phyloP scores from a whole-genome alignment of 2,797 vertebrate genomes.

The Clarias platycephalus region DNA sequence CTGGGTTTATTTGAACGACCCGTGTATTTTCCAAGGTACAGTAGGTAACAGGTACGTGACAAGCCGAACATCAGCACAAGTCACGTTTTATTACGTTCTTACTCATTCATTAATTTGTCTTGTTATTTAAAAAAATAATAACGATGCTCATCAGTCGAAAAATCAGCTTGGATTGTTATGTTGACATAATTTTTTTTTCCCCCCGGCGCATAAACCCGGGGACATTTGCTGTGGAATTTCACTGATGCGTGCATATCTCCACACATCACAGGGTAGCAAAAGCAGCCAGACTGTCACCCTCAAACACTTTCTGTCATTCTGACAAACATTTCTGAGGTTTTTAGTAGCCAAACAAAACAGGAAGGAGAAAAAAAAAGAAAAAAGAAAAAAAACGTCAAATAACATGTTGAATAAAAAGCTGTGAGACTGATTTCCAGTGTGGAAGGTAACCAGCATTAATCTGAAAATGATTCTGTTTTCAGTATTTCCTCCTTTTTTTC shows the following conservation, averaged over 20 bases:
- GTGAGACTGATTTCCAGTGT: conserved; percentile 41
- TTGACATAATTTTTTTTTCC: conserved; percentile 4
- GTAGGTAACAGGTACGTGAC: not conserved
- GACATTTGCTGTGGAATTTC: conserved; percentile 23
- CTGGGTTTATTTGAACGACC: too few species aligned
- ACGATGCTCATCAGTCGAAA: not conserved
- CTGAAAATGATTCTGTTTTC: not conserved
- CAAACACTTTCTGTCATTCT: conserved; percentile 36
- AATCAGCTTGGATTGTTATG: not conserved
- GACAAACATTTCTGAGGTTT: conserved; percentile 31
- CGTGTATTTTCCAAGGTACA: not conserved
- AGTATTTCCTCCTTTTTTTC: not conserved
- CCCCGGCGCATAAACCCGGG: not conserved
- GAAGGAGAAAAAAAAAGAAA: not conserved
- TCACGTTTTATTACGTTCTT: not conserved
- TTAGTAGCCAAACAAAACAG: conserved; percentile 1
- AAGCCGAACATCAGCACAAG: not conserved
- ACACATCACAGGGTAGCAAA: conserved; percentile 18
- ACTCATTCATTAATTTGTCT: not conserved
- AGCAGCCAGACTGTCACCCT: conserved; percentile 30
- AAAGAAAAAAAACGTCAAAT: conserved; percentile 5
- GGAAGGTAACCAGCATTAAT: not conserved
- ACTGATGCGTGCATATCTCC: conserved; percentile 19
- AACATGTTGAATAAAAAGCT: conserved; percentile 29
- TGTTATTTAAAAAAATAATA: not conserved